Base-by-base conservation (phyloP, 2,888 invertebrate genomes). In the Rhorus exstirpatorius region DNA sequence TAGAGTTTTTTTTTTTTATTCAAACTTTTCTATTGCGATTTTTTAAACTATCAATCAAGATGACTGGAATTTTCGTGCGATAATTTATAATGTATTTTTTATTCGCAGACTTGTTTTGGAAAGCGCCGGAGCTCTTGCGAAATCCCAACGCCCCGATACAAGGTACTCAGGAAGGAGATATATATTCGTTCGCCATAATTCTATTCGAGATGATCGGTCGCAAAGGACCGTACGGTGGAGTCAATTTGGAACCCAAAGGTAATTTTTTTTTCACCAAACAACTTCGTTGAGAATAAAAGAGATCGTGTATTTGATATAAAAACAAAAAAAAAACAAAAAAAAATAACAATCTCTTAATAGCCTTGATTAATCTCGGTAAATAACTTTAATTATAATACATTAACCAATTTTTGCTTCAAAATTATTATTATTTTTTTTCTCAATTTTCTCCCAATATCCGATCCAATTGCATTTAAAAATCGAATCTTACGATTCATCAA, bases 171-270 rank as follows among this genome's bases (percentile, higher is more conserved):
- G 97, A 98, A 93, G 98, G 97, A 17, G 99, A 99, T 93, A 97
- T 99, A 14, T 99, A 99, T 93, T 97, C 99, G 19, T 99, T 99
- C 93, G 98, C 97, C 78, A 97, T 99, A 87, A 98, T 99, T 90
- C 94, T 99, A 85, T 98, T 98, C 92, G 99, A 99, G 94, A 97
- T 99, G 86, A 96, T 98, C 90, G 97, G 97, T 75, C 95, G 99
- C 86, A 96, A 96, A 92, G 98, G 99, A 67, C 98, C 98, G 7
- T 99, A 97, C 92, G 97, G 97, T 84, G 94, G 95, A 86, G 95
- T 95, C 77, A 94, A 95, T 90, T 95, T 95, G 91, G 97, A 97
- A 94, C 97, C 97, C 90, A 97, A 97, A 95, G 97, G 97, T 97
- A 93, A 87, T 51, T 65, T 70, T 49, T 81, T 55, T 38, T 46